Base-by-base conservation (phyloP, 2,797 vertebrate genomes). In the Syncerus caffer region DNA sequence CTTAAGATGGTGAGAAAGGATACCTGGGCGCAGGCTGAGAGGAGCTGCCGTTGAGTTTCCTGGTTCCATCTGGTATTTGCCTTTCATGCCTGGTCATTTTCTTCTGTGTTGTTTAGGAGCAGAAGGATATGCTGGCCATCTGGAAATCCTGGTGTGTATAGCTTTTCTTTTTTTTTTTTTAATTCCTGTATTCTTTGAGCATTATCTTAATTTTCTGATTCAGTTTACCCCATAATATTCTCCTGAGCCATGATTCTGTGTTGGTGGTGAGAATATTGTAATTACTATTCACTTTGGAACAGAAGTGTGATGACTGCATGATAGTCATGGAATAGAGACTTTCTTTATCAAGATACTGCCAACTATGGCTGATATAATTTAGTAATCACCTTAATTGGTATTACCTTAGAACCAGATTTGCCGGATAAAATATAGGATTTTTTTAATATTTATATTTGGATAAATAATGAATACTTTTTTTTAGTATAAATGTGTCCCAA, bases 201-300 rank as follows among this genome's bases (percentile, higher is more conserved):
- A 99, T 99, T 97, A 99, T 99, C 86, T 99, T 99, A 58, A 99
- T 99, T 99, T 99, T 98, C 97, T 99, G 99, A 98, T 99, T 99
- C 85, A 99, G 98, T 79, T 99, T 51, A 99, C 97, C 99, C 99
- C 57, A 99, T 98, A 1, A 99, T 99, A 99, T 99, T 99, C 60
- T 99, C 60, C 99, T 99, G 98, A 99, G 99, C 80, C 99, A 99
- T 7, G 99, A 99, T 23, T 99, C 99, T 0, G 99, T 99, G 6
- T 98, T 98, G 50, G 96, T 67, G 74, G 98, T 98, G 17, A 99
- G 99, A 97, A 99, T 99, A 90, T 97, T 92, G 99, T 99, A 83
- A 99, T 99, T 62, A 99, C 98, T 83, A 99, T 99, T 98, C 98
- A 99, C 98, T 99, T 99, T 97, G 99, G 99, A 98, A 99, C 99